These are phyloP conservation scores for Petrocephalus microphthalmus DNA, from an alignment of 2,113 vertebrate species.

Conservation along the genomic window DNA sequence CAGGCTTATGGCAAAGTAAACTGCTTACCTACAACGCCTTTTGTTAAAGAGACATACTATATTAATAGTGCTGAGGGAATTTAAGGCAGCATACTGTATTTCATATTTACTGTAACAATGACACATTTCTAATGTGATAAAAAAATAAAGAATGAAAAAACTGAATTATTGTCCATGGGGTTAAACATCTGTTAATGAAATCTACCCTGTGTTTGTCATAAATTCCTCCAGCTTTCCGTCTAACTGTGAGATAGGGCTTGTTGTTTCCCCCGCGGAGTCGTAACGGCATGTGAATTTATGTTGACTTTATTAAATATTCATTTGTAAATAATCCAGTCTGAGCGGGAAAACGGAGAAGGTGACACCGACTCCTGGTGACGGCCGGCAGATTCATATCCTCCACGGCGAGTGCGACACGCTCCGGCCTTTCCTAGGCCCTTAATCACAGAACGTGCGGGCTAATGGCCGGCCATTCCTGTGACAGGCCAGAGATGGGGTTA, in stretches of 20 bases:
- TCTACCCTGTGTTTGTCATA: not conserved
- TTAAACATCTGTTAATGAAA: slow-evolving; percentile 7
- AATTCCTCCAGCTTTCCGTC: not conserved
- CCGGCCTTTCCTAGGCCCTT: not conserved
- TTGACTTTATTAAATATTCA: not conserved
- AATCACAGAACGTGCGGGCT: not conserved
- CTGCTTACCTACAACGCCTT: not conserved
- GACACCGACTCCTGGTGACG: not conserved
- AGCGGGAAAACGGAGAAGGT: not conserved
- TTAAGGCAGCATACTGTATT: not conserved
- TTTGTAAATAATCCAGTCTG: not conserved
- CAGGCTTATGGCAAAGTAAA: not conserved
- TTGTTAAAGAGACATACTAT: not conserved
- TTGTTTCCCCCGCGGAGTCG: not conserved
- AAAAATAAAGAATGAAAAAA: not conserved
- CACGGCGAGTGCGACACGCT: not conserved
- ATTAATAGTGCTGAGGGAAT: not conserved
- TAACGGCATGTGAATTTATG: not conserved
- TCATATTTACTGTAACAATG: slow-evolving; percentile 7
- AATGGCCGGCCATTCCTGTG: not conserved
- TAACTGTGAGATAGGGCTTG: not conserved
- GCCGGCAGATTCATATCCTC: not conserved
- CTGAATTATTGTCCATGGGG: not conserved
- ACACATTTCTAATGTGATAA: not conserved
- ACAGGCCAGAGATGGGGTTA: not conserved